A percentile compares a stretch with the other conserved stretches of the same genome.
phyloP scores from a whole-genome alignment of 2,888 invertebrate genomes.

The Netelia virgata region DNA sequence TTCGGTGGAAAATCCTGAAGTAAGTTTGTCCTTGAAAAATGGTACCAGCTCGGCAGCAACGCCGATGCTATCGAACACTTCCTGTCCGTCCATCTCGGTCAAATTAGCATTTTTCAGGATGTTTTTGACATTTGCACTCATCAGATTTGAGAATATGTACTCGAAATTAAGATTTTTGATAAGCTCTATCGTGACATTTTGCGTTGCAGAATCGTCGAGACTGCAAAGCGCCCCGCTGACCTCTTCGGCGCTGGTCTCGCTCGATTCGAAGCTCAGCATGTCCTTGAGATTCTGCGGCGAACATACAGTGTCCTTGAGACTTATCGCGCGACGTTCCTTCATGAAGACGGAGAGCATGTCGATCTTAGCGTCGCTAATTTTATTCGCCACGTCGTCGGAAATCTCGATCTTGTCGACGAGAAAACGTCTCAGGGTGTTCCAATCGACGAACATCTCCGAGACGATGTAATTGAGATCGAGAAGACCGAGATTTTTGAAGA shows the following conservation, averaged over 20 bases:
- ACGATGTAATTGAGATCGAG: constrained; percentile 84
- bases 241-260: constrained; percentile 75
- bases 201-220: constrained; percentile 83
- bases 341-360: constrained; percentile 81
- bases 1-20: constrained; percentile 65
- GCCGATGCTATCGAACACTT: constrained; percentile 84
- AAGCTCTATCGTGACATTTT: constrained; percentile 84
- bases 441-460: constrained; percentile 81
- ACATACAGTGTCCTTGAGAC: constrained; percentile 80
- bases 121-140: constrained; percentile 84
- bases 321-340: constrained; percentile 77
- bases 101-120: constrained; percentile 86
- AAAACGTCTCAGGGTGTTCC: constrained; percentile 78
- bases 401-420: constrained; percentile 77
- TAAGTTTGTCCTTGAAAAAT: constrained; percentile 81
- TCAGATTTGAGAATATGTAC: constrained; percentile 82
- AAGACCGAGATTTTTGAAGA: constrained; percentile 85
- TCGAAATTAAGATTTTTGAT: constrained; percentile 85
- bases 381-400: constrained; percentile 73
- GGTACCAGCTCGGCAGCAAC: constrained; percentile 85
- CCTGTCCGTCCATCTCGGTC: constrained; percentile 84
- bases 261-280: constrained; percentile 77
- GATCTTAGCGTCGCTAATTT: constrained; percentile 77
- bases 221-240: constrained; percentile 86
- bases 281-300: constrained; percentile 78